Evolutionary conservation across 2,888 invertebrate species (phyloP), one percentile per base, ranked within the genome.

Genomic region (Dendrolimus pini): DNA sequence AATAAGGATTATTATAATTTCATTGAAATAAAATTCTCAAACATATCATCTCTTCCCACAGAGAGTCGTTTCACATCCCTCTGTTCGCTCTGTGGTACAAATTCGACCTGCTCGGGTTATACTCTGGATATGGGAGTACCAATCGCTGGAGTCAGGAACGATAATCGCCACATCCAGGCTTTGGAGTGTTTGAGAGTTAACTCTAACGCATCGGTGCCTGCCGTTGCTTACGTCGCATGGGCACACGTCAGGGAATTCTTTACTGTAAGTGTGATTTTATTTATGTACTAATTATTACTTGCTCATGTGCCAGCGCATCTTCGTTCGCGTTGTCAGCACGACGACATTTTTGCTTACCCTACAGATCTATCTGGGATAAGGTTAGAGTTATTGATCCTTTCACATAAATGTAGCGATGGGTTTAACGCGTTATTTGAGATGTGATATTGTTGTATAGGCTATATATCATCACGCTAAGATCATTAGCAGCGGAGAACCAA

Each of bases 161-260:
- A 73, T 56, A 91, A 93, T 71, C 91, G 93, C 0, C 94, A 94
- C 70, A 85, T 92, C 53, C 94, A 94, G 8, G 93, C 94, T 0
- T 78, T 95, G 61, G 86, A 92, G 62, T 95, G 95, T 69, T 68
- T 95, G 59, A 70, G 86, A 60, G 65, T 80, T 58, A 78, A 85
- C 55, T 92, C 90, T 30, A 91, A 85, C 62, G 92, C 89, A 1
- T 87, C 90, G 13, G 59, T 54, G 0, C 59, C 76, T 0, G 65
- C 74, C 0, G 93, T 94, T 0, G 94, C 94, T 0, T 93, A 93
- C 60, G 93, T 88, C 0, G 93, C 93, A 0, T 89, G 92, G 82
- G 80, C 82, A 18, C 89, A 92, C 54, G 92, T 89, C 7, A 69
- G 78, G 9, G 83, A 92, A 54, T 92, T 76, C 75, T 92, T 93